phyloP scores from a whole-genome alignment of 2,797 vertebrate species.

The Leucoraja ocellata region DNA sequence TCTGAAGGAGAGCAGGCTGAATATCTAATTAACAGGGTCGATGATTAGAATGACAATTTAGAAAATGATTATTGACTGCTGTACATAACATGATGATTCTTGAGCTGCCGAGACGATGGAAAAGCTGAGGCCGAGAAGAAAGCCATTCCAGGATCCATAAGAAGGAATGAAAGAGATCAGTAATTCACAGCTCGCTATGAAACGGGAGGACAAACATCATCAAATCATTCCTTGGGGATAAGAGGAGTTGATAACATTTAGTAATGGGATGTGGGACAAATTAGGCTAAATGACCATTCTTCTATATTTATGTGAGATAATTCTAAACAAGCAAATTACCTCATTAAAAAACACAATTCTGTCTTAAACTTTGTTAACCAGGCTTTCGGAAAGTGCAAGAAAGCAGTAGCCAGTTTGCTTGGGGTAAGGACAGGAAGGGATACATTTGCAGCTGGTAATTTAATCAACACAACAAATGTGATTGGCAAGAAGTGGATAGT shows the following conservation, averaged over 20 bases:
- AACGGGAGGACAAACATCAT: neutral
- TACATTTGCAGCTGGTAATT: neutral
- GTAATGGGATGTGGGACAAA: neutral
- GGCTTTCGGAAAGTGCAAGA: neutral
- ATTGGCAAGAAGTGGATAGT: neutral
- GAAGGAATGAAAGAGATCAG: neutral
- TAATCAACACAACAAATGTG: neutral
- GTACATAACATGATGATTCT: neutral
- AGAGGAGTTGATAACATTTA: neutral
- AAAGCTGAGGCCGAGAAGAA: neutral
- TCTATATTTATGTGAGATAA: neutral
- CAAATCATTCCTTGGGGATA: neutral
- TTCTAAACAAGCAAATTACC: neutral
- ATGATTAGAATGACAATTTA: slow-evolving; percentile 29
- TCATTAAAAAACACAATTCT: neutral
- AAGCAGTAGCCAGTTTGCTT: neutral
- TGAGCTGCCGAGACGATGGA: neutral
- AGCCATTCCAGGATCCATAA: neutral
- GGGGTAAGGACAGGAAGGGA: neutral
- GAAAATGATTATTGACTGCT: slow-evolving; percentile 30
- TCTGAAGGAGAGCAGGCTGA: slow-evolving; percentile 24
- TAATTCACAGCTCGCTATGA: neutral
- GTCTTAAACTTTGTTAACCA: neutral
- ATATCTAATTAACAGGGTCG: slow-evolving; percentile 11
- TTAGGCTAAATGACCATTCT: neutral